Percentiles rank a stretch among this genome's conserved stretches.
Conservation (phyloP, 2,113 vertebrate species). For the Bungarus multicinctus region DNA sequence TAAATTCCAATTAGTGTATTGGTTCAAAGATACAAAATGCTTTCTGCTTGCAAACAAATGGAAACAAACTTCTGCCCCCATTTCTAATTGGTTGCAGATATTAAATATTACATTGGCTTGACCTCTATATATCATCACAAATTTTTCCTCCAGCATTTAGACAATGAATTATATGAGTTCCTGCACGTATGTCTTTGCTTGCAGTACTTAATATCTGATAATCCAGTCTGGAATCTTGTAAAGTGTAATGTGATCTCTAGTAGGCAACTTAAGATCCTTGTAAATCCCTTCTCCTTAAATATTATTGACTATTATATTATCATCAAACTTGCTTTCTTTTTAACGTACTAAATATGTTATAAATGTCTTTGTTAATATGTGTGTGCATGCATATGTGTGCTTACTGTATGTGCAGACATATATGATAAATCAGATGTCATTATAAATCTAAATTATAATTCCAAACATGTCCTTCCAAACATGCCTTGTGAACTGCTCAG, state of each 20-base stretch:
- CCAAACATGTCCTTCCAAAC: neutral
- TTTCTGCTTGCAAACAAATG: neutral
- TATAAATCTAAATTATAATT: neutral
- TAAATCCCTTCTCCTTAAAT: neutral
- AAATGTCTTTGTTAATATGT: neutral
- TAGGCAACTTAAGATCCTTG: neutral
- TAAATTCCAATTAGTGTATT: neutral
- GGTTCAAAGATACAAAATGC: neutral
- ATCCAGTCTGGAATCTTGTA: neutral
- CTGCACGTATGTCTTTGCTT: neutral
- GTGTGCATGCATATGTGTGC: neutral
- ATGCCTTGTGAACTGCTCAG: neutral
- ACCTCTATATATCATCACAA: neutral
- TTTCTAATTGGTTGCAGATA: neutral
- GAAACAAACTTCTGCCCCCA: neutral
- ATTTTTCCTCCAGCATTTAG: neutral
- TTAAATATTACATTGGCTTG: neutral
- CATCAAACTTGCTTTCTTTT: neutral
- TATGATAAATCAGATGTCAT: neutral
- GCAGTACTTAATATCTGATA: neutral
- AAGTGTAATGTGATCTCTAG: neutral
- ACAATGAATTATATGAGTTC: neutral
- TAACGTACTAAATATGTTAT: neutral
- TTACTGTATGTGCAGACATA: neutral
- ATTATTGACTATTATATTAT: neutral